Evolutionary conservation across 92 coral and sea anemone species (phyloP), one percentile per base, ranked within the genome.

Genomic region (Siderastrea radians): DNA sequence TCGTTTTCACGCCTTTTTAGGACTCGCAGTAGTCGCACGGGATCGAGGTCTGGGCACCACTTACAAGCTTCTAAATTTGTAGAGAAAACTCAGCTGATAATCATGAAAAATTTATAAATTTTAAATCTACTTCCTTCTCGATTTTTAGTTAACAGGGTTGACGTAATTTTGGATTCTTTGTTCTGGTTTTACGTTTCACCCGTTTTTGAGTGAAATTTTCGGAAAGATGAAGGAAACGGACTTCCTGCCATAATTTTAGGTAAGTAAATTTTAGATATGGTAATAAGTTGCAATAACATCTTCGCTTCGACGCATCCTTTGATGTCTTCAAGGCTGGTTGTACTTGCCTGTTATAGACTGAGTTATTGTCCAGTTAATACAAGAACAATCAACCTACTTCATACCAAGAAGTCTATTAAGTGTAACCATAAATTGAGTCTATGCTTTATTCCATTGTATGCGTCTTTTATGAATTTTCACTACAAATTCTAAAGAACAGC

Each of bases 91-190:
- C 87, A 73, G 51, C 13, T 52, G 81, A 84, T 84, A 17, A 75
- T 74, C 45, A 84, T 84, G 74, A 84, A 84, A 84, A 26, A 74
- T 84, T 84, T 64, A 84, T 84, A 38, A 62, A 72, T 26, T n/a
- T 52, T 2, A 84, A 75, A 64, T 59, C 12, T 68, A 53, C 80
- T 43, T 46, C 72, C 63, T 61, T 74, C 78, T 50, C 73, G 72
- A 64, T 44, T 74, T 84, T 13, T 61, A 84, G 68, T 46, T 15
- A 45, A 60, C 45, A 57, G 58, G 52, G 86, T 82, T 84, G 87
- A 84, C 87, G 87, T 84, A 84, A 84, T 82, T 70, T 54, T 75
- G 73, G 49, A 43, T 49, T 49, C 68, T 55, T 43, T 1, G 63
- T 61, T 71, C 58, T 26, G 74, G 74, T 74, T 84, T 84, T 14